phyloP scores from a whole-genome alignment of 2,113 vertebrate species.

The Embiotoca jacksoni region DNA sequence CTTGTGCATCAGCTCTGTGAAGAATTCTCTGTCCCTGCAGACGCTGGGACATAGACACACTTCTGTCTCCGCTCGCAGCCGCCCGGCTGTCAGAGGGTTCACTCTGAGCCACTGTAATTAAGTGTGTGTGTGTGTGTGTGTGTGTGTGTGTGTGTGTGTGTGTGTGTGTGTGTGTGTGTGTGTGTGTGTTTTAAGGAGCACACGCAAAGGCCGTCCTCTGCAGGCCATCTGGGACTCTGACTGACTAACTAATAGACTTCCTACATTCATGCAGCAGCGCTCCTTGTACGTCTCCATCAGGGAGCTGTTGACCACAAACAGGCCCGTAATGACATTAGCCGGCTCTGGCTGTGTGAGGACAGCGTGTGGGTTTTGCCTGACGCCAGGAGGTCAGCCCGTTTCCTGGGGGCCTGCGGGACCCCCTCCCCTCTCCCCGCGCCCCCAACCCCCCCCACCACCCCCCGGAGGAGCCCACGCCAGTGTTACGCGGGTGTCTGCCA shows the following conservation, averaged over 20 bases:
- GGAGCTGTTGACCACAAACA: constrained; percentile 79
- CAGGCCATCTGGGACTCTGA: constrained; percentile 83
- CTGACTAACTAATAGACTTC: constrained; percentile 82
- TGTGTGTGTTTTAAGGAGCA: constrained; percentile 64
- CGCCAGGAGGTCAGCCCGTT: constrained; percentile 83
- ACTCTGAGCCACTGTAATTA: constrained; percentile 83
- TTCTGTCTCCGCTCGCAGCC: constrained; percentile 81
- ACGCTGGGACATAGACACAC: constrained; percentile 83
- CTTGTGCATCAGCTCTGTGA: constrained; percentile 86
- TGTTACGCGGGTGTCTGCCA: constrained; percentile 30
- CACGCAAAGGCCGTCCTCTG: constrained; percentile 74
- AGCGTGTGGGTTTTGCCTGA: constrained; percentile 80
- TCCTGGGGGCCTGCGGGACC: constrained; percentile 75
- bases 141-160: constrained; percentile 46
- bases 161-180: constrained; percentile 1
- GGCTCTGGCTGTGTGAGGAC: constrained; percentile 75
- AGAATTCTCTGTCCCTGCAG: constrained; percentile 85
- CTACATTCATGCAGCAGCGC: constrained; percentile 78
- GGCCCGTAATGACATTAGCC: constrained; percentile 81
- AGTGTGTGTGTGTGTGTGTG: constrained; percentile 63
- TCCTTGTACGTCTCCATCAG: constrained; percentile 75
- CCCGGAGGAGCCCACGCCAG: constrained; percentile 52
- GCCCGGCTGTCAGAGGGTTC: constrained; percentile 79
- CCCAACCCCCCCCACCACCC: too few species aligned
- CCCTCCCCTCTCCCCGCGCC: not conserved